Evolutionary conservation across 2,113 vertebrate species (phyloP).

Genomic region (Clarias magur): DNA sequence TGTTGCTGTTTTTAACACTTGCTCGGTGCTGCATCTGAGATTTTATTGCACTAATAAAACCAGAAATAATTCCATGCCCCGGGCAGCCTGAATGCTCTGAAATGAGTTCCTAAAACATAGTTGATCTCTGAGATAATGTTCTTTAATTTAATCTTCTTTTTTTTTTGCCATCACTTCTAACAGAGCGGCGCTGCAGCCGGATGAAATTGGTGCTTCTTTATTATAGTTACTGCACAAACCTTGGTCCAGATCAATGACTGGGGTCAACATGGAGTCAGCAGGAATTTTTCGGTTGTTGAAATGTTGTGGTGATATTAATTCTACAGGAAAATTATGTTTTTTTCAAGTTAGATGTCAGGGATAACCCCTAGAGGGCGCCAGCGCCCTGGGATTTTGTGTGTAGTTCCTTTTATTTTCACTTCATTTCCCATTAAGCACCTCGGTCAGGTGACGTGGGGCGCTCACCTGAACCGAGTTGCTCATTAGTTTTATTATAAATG

Average conservation of each 20-base stretch:
- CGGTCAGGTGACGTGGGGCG: no score
- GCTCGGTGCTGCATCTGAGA: neutral
- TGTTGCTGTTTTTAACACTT: neutral
- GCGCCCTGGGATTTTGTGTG: no score
- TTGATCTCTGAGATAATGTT: slow-evolving; percentile 4
- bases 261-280: neutral
- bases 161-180: neutral
- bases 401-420: no score
- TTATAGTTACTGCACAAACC: neutral
- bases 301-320: no score
- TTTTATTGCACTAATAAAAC: slow-evolving; percentile 22
- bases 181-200: neutral
- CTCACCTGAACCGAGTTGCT: no score
- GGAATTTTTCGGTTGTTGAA: no score
- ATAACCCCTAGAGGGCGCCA: no score
- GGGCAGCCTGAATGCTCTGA: neutral
- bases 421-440: no score
- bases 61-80: slow-evolving; percentile 10
- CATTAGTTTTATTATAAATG: no score
- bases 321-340: no score
- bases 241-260: neutral
- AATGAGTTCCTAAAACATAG: slow-evolving; percentile 18
- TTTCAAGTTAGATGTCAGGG: no score
- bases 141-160: slow-evolving; percentile 3
- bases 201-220: neutral